Evolutionary conservation across 2,797 vertebrate species (phyloP), one percentile per base, ranked within the genome.

Genomic region (Notamacropus eugenii): DNA sequence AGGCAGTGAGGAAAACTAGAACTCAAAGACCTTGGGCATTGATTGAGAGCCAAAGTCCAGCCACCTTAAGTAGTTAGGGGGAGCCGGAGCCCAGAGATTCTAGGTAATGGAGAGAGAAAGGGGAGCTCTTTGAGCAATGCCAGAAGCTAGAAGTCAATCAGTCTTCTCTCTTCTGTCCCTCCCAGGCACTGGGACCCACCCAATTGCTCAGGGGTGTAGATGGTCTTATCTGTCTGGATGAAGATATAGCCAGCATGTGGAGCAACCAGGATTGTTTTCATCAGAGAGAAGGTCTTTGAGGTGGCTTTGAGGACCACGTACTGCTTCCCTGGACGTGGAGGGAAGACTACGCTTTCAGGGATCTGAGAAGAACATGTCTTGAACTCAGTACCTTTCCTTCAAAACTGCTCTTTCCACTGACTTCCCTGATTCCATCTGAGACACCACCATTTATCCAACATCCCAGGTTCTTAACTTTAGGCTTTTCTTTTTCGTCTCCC

Each of bases 171-270:
- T 8, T 34, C 56, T 0, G 2, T 31, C 34, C 56, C 92, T 74
- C 52, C 28, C 46, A 57, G 52, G 46, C 50, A 29, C 1, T 54
- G 90, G 82, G 58, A 12, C 40, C n/a, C 95, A 98, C 96, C 96
- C 10, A 4, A 28, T 58, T 97, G 95, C 14, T 97, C 94, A 0
- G 98, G 98, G 8, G 95, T 98, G 50, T 97, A 97, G 96, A 98
- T 96, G 55, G 96, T 90, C 92, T 98, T 97, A 90, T 97, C 97
- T 0, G 95, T 97, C 96, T 98, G 98, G 92, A 97, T 94, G 91
- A 97, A 98, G 94, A 97, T 97, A 90, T 96, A 98, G 90, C 97
- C 98, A 54, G 96, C 91, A 0, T 98, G 97, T 46, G 94, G 96
- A 19, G 92, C 93, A 93, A 97, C 82, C 57, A 96, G 56, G 74